Percentiles rank a stretch among this genome's conserved stretches.
These are phyloP conservation scores for Clytia hemisphaerica DNA, from an alignment of 30 jellyfish, hydroid and myxozoan genomes.

Conservation along the genomic window DNA sequence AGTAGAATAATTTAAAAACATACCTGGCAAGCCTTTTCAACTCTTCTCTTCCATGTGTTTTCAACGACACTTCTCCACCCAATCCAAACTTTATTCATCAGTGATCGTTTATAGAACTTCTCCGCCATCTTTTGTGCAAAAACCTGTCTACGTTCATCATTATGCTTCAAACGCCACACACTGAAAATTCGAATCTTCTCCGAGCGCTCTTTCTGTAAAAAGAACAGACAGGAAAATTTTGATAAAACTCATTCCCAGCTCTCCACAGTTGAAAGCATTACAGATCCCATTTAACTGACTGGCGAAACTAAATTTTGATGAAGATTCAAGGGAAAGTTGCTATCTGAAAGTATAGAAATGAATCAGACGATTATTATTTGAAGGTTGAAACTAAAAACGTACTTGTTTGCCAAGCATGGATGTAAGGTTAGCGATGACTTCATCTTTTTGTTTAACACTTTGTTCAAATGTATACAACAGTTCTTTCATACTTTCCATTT, in stretches of 20 bases:
- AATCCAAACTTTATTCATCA: slow-evolving; percentile 46
- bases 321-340: too few relatives aligned
- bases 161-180: slow-evolving; percentile 67
- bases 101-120: slow-evolving; percentile 46
- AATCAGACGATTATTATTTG: not conserved
- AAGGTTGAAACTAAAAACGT: not conserved
- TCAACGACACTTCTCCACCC: slow-evolving; percentile 90
- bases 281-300: too few relatives aligned
- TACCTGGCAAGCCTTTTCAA: slow-evolving; percentile 91
- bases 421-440: slow-evolving; percentile 62
- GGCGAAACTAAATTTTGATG: too few relatives aligned
- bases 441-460: slow-evolving; percentile 70
- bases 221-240: not conserved
- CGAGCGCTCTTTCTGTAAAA: slow-evolving; percentile 49
- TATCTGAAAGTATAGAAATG: not conserved
- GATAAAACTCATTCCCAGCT: not conserved
- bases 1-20: too few relatives aligned
- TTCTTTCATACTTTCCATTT: slow-evolving; percentile 60
- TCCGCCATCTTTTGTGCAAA: slow-evolving; percentile 69
- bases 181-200: slow-evolving; percentile 51
- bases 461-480: slow-evolving; percentile 61
- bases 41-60: slow-evolving; percentile 79
- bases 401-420: slow-evolving; percentile 71
- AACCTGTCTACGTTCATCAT: slow-evolving; percentile 54
- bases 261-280: too few relatives aligned